These are phyloP conservation scores for Sciurus niger DNA, from an alignment of 2,113 vertebrate species.

Conservation along the genomic window DNA sequence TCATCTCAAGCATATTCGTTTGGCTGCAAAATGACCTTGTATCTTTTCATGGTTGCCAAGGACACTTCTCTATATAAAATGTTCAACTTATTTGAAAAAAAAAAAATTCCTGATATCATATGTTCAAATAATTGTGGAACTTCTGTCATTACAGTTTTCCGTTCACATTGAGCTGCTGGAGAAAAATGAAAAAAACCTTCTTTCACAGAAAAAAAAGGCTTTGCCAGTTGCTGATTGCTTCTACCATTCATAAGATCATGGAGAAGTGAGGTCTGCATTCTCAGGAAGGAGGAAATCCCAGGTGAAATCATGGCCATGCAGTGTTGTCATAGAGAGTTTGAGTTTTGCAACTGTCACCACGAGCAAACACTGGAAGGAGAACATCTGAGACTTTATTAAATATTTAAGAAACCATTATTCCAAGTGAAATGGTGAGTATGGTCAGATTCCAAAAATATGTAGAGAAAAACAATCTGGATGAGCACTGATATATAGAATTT, in stretches of 20 bases:
- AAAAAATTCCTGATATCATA: not conserved
- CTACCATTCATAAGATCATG: not conserved
- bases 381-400: not conserved
- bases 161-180: not conserved
- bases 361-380: not conserved
- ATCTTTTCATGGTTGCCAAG: not conserved
- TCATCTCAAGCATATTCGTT: not conserved
- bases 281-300: conserved; percentile 20
- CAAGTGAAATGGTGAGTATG: not conserved
- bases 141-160: not conserved
- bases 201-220: not conserved
- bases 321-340: not conserved
- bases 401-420: not conserved
- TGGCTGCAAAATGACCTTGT: not conserved
- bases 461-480: not conserved
- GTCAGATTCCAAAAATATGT: not conserved
- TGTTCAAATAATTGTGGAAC: not conserved
- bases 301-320: not conserved
- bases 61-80: not conserved
- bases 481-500: not conserved
- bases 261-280: not conserved
- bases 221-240: not conserved
- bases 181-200: not conserved
- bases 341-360: not conserved
- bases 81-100: not conserved